Base-by-base conservation (phyloP, 92 coral and sea anemone species). In the Zoanthus sansibaricus region DNA sequence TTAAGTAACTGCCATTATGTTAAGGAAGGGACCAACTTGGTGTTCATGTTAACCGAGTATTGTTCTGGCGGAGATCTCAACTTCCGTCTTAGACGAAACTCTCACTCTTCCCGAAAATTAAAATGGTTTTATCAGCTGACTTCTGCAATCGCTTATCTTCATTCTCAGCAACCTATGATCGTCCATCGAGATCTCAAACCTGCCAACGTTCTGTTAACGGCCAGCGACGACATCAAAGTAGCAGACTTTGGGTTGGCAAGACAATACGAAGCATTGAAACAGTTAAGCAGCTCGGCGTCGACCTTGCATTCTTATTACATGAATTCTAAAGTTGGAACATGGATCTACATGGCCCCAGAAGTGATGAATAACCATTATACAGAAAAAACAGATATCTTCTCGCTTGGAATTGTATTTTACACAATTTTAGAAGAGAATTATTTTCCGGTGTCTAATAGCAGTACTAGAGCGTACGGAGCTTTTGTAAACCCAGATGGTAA, bases 231-330 rank as follows among this genome's bases (percentile, higher is more conserved):
- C 52, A 76, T 91, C 14, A 96, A 96, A 73, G 69, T 96, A 21
- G 95, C 95, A 45, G 98, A 96, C 83, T 94, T 96, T 82, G 98
- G 98, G n/a, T 83, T 96, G 79, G 93, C 98, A 49, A 89, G 97
- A 44, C 90, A 88, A 52, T 94, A 84, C 46, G 80, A 91, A 8
- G 88, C 84, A 13, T 79, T 92, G 68, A 89, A 72, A 42, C 73
- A 83, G 13, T 59, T 62, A 55, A 32, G 14, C 15, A 33, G 2
- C 77, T 8, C 18, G 0, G 49, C 1, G 49, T 45, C 48, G n/a
- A n/a, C n/a, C 37, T 4, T 33, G 76, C 8, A 71, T 7, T 32
- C 76, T 44, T 91, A 84, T 67, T 91, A 92, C 89, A 83, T 92
- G 93, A 58, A 31, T 1, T 86, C 91, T 4, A 52, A 37, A 42